Base-by-base conservation (phyloP, 2,888 invertebrate species). In the Nudaria mundana region DNA sequence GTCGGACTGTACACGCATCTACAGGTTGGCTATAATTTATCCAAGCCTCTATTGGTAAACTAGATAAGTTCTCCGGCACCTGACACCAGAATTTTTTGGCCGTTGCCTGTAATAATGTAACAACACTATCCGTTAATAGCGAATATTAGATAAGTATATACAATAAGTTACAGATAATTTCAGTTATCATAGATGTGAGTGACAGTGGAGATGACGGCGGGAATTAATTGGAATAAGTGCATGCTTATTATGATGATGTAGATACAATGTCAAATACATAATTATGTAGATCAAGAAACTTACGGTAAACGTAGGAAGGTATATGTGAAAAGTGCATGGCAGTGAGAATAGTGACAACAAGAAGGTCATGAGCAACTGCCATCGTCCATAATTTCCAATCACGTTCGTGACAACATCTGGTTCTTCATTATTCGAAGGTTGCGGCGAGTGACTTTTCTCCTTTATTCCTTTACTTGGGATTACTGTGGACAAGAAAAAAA, bases 261-360 rank as follows among this genome's bases (percentile, higher is more conserved):
- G n/a, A n/a, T n/a, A n/a, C n/a, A n/a, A n/a, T n/a, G n/a, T n/a
- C n/a, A n/a, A n/a, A n/a, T n/a, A n/a, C n/a, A n/a, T n/a, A n/a
- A n/a, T n/a, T n/a, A n/a, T n/a, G n/a, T n/a, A n/a, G n/a, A n/a
- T n/a, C n/a, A 20, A 20, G 20, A 29, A 25, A 80, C 87, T 88
- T 56, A 91, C 91, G 71, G 93, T 93, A 76, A 95, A 95, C 0
- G 94, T 93, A 24, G 94, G 92, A 35, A 93, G 90, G 74, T 93
- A 93, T 66, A 95, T 95, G 78, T 94, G 95, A 86, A 94, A 94
- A 26, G 94, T 95, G 78, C 94, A 94, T 1, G 94, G 94, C 60
- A 95, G 91, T 64, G 94, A 94, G 83, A 94, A 93, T 30, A 95
- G 83, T 2, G 94, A 93, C 48, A 95, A 79, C 29, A 94, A 81